Base-by-base conservation (phyloP, 2,888 invertebrate species). In the Eupeodes latifasciatus region DNA sequence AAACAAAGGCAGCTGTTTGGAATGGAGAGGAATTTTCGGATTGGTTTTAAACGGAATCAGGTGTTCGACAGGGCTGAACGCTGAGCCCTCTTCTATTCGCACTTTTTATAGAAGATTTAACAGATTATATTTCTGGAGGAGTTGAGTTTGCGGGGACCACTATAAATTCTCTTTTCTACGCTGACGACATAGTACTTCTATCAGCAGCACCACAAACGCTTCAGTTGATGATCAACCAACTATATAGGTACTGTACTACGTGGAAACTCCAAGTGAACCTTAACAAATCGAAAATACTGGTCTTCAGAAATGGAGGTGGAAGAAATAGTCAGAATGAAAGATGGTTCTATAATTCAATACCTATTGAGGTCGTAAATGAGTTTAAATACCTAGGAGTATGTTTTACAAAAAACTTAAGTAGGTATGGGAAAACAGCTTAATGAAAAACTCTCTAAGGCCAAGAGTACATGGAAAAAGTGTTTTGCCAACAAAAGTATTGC, bases 271-370 rank as follows among this genome's bases (percentile, higher is more conserved):
- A 36, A 36, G 36, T 36, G 5, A 36, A 36, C 7, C 36, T 36
- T 7, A 6, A 5, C 36, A 36, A 36, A 7, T 36, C 36, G 5
- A 36, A 36, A 2, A 36, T 61, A 34, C 59, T 59, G 44, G 14
- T 59, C 5, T 74, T 74, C 16, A 74, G n/a, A 59, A 59, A 47
- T 6, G 44, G 72, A 9, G 49, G 72, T 4, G 59, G 59, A 5
- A 59, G 47, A 49, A 34, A 7, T 16, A 7, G 14, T 12, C 4
- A 36, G 5, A 36, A 36, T 4, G 59, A 74, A 19, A 74, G 16
- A 61, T 74, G 27, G 72, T 5, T 27, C 2, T 59, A 27, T 47
- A 61, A 34, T 14, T 57, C 47, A 12, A 47, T 27, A 27, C 3
- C 14, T 14, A 74, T 74, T n/a, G 57, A 44, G 49, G 14, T 72